Conservation (phyloP, 2,113 vertebrate genomes). For the Gyps fulvus region DNA sequence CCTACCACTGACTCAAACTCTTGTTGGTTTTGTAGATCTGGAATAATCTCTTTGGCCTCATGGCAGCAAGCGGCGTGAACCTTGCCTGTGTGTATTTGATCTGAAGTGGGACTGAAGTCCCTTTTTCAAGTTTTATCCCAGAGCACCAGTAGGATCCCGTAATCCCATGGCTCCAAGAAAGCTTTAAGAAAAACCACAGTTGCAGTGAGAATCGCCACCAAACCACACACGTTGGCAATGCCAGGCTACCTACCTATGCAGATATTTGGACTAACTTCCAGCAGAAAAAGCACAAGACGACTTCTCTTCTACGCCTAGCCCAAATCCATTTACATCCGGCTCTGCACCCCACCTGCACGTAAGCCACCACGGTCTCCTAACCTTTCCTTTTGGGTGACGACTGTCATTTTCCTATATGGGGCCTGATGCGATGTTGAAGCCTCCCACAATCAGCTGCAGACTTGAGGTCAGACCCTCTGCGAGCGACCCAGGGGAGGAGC, state of each 20-base stretch:
- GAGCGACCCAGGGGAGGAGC: not conserved
- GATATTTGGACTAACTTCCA: not conserved
- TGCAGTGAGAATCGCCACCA: not conserved
- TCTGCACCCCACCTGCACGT: not conserved
- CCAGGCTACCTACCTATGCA: accelerated
- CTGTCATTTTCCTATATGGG: not conserved
- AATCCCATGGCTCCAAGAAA: not conserved
- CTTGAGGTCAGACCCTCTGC: not conserved
- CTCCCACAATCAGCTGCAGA: not conserved
- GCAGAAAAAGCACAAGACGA: not conserved
- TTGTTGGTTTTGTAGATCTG: not conserved
- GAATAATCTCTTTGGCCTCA: not conserved
- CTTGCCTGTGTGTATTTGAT: not conserved
- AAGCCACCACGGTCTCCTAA: not conserved
- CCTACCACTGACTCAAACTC: not conserved
- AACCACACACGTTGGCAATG: not conserved
- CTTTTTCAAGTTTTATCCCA: not conserved
- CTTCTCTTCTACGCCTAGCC: not conserved
- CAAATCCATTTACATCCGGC: not conserved
- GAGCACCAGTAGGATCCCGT: not conserved
- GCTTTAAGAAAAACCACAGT: not conserved
- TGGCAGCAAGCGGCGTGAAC: not conserved
- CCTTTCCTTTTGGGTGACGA: not conserved
- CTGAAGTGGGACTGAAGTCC: not conserved
- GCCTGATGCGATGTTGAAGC: accelerated